Evolutionary conservation across 2,113 vertebrate species (phyloP).

Genomic region (Misgurnus mizolepis): DNA sequence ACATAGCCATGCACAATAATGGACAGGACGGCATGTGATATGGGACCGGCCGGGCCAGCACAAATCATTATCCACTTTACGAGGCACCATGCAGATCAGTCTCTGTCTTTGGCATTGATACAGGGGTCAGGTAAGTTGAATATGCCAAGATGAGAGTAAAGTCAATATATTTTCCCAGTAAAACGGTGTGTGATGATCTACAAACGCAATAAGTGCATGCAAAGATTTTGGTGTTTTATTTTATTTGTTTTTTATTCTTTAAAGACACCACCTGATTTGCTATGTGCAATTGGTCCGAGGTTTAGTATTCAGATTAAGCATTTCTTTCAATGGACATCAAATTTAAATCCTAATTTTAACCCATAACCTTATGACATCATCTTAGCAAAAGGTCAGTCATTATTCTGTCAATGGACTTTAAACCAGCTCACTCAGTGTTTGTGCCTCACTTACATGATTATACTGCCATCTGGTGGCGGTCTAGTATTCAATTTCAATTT

Average conservation of each 20-base stretch:
- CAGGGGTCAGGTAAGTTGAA: too few relatives aligned
- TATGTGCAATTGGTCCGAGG: not conserved
- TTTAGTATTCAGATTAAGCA: not conserved
- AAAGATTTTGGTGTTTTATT: too few relatives aligned
- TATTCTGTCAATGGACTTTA: not conserved
- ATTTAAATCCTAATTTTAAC: not conserved
- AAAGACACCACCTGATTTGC: not conserved
- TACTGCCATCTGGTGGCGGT: slow-evolving; percentile 32
- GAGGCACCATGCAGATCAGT: not conserved
- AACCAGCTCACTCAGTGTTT: not conserved
- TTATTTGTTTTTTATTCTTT: too few relatives aligned
- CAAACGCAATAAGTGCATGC: too few relatives aligned
- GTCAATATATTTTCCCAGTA: too few relatives aligned
- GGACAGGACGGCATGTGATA: not conserved
- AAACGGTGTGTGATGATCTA: too few relatives aligned
- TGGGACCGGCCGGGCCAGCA: not conserved
- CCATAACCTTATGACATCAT: slow-evolving; percentile 21
- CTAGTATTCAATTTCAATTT: too few relatives aligned
- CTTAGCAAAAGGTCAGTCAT: slow-evolving; percentile 25
- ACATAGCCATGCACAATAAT: slow-evolving; percentile 13
- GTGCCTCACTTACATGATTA: not conserved
- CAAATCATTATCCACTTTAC: not conserved
- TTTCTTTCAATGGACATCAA: not conserved
- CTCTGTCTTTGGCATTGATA: not conserved
- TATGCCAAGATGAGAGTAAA: too few relatives aligned